Conservation (phyloP, 1,140 invertebrate species). For the Charaxes varanes region DNA sequence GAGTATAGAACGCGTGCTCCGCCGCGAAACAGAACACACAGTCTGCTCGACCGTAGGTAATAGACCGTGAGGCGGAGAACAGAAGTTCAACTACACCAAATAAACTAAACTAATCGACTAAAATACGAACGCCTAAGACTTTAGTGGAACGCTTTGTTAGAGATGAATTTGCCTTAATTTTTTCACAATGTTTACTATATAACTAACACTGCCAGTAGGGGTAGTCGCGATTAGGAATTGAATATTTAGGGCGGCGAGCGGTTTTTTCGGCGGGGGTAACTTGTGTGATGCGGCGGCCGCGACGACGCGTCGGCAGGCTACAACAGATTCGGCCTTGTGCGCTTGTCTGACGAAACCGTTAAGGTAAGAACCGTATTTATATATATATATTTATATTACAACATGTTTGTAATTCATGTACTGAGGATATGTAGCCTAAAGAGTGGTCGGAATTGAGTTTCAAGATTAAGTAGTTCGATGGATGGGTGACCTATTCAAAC, state of each 20-base stretch:
- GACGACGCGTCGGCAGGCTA: slow-evolving; percentile 29
- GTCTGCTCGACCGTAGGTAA: slow-evolving; percentile 51
- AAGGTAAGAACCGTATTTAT: no score
- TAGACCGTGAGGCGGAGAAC: slow-evolving; percentile 22
- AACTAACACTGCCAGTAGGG: slow-evolving; percentile 26
- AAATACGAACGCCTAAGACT: slow-evolving; percentile 33
- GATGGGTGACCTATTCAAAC: no score
- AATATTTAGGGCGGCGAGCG: slow-evolving; percentile 24
- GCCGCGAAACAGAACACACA: slow-evolving; percentile 49
- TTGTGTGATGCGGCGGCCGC: slow-evolving; percentile 52
- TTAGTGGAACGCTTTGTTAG: slow-evolving; percentile 27
- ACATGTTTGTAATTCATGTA: no score
- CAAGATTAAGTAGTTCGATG: no score
- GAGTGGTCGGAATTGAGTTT: no score
- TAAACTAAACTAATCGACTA: slow-evolving; percentile 1
- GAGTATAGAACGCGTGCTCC: slow-evolving; percentile 43
- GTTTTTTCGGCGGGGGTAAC: slow-evolving; percentile 19
- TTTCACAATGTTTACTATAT: slow-evolving; percentile 32
- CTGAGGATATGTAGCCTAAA: no score
- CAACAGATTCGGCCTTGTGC: slow-evolving; percentile 27
- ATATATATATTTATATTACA: no score
- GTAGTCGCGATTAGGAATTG: slow-evolving; percentile 15
- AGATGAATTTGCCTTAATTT: slow-evolving; percentile 41
- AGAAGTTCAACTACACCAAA: no score
- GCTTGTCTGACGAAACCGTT: slow-evolving; percentile 61